A percentile compares a stretch with the other conserved stretches of the same genome.
Evolutionary conservation across 2,888 invertebrate species (phyloP).

Genomic region (Microchrysa polita): DNA sequence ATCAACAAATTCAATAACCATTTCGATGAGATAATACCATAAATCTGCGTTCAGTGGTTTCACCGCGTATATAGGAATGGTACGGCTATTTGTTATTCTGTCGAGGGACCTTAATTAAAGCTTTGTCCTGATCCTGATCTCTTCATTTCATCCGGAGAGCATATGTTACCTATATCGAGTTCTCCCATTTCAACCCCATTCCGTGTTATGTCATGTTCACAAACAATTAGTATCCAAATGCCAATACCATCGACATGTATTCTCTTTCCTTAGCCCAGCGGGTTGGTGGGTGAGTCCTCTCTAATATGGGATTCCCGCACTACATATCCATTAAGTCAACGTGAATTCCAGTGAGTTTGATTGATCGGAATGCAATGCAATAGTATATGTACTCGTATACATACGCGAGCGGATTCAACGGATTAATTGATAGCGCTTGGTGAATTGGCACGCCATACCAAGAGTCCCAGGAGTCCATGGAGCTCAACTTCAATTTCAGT

Average conservation of each 20-base stretch:
- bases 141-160: conserved; percentile 24
- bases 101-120: conserved; percentile 37
- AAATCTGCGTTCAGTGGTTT: conserved; percentile 17
- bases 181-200: not conserved
- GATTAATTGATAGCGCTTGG: conserved; percentile 18
- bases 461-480: not conserved
- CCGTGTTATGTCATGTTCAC: conserved; percentile 20
- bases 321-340: conserved; percentile 37
- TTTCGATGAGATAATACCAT: conserved; percentile 40
- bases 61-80: not conserved
- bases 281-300: too few relatives aligned
- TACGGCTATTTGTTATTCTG: conserved; percentile 11
- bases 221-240: conserved; percentile 29
- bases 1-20: conserved; percentile 43
- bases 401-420: conserved; percentile 37
- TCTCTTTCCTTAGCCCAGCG: not conserved
- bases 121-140: conserved; percentile 30
- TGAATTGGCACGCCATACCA: not conserved
- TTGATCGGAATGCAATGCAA: conserved; percentile 40
- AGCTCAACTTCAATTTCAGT: not conserved
- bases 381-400: too few relatives aligned
- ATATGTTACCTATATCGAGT: conserved; percentile 13
- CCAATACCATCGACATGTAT: conserved; percentile 4
- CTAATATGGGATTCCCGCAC: conserved; percentile 6
- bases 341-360: conserved; percentile 40